Evolutionary conservation across 2,888 invertebrate species (phyloP).

Genomic region (Volucella bombylans): DNA sequence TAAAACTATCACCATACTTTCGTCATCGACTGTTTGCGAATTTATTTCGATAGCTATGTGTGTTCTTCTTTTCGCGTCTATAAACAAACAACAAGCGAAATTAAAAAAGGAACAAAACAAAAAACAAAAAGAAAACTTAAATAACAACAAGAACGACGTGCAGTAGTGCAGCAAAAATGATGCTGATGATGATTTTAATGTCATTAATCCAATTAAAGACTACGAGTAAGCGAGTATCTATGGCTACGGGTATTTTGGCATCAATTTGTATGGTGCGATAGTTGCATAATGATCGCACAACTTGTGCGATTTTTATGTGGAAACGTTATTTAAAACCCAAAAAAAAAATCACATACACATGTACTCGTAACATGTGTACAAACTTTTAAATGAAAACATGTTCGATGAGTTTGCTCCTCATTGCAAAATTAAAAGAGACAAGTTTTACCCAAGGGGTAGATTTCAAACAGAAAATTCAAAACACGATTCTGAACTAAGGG

Average conservation of each 20-base stretch:
- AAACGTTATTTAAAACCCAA: not conserved
- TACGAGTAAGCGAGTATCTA: conserved; percentile 1
- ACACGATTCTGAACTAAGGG: no score
- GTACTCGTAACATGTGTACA: no score
- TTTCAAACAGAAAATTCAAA: no score
- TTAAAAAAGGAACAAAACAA: not conserved
- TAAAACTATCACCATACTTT: not conserved
- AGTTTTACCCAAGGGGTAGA: no score
- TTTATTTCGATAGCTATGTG: conserved; percentile 2
- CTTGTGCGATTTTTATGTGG: conserved; percentile 1
- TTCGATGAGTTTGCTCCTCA: no score
- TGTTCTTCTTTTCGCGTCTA: conserved; percentile 12
- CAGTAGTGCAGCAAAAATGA: conserved; percentile 28
- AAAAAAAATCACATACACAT: no score
- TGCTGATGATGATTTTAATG: conserved; percentile 60
- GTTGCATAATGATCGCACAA: conserved; percentile 56
- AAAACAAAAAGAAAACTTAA: conserved; percentile 9
- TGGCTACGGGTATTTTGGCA: conserved; percentile 24
- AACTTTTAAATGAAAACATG: no score
- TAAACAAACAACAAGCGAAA: conserved; percentile 12
- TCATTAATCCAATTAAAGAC: conserved; percentile 64
- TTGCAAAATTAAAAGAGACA: no score
- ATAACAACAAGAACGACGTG: conserved; percentile 20
- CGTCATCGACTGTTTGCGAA: conserved; percentile 18
- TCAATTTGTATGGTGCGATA: conserved; percentile 36